phyloP scores from a whole-genome alignment of 2,113 vertebrate species.

The Podiceps cristatus region DNA sequence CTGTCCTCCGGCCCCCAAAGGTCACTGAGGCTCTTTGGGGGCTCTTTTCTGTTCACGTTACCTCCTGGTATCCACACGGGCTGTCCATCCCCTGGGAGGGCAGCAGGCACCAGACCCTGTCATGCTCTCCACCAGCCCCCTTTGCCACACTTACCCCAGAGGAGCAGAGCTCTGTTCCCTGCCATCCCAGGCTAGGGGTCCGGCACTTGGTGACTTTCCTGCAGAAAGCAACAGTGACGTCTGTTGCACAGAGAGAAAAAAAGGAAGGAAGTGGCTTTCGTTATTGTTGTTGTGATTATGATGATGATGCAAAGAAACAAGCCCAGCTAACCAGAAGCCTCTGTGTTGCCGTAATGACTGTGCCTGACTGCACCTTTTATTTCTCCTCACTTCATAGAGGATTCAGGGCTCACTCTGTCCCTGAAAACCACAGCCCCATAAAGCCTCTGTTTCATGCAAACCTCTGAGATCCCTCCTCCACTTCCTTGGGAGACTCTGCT shows the following conservation, averaged over 20 bases:
- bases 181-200: neutral
- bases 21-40: neutral
- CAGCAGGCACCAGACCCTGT: neutral
- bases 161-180: neutral
- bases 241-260: neutral
- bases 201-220: neutral
- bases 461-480: neutral
- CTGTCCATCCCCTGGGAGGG: neutral
- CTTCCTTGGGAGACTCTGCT: neutral
- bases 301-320: neutral
- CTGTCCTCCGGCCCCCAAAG: neutral
- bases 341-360: neutral
- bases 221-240: neutral
- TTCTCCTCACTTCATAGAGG: neutral
- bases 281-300: neutral
- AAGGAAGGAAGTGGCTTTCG: neutral
- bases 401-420: neutral
- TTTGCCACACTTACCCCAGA: neutral
- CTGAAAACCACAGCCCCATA: neutral
- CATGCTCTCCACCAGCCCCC: neutral
- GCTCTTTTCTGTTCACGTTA: no score
- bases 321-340: neutral
- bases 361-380: neutral
- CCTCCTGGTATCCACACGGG: neutral
- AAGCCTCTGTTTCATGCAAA: neutral